Base-by-base conservation (phyloP, 2,113 vertebrate genomes). In the Pedionomus torquatus region DNA sequence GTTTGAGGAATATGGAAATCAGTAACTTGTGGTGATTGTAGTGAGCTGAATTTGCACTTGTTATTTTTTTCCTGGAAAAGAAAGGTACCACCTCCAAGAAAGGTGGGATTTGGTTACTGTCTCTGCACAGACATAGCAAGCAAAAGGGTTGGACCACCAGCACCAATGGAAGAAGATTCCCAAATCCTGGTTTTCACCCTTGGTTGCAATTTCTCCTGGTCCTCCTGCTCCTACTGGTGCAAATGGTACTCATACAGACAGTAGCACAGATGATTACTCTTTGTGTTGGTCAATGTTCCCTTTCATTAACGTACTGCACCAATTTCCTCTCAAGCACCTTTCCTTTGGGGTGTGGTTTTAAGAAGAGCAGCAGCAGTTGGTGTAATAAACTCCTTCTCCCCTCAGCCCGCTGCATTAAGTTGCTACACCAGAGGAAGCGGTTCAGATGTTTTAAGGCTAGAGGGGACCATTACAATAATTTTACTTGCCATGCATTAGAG, bases 391-490 rank as follows among this genome's bases (percentile, higher is more conserved):
- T 90, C 17, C 35, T 89, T 68, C 65, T 75, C 35, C 80, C 72
- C 64, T 78, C 0, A 0, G 23, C 23, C 63, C 1, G 5, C 74
- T 77, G 74, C 1, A 0, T 63, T 58, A 43, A 3, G 10, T 37
- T 96, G 65, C 72, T 89, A 33, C 30, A 52, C 58, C 68, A 65
- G 63, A 95, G 58, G 64, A 95, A 95, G 83, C 43, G 86, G n/a
- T 96, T 90, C 54, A 39, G 83, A 30, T 2, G 4, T 83, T 90
- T 86, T 94, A 91, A 94, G 90, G 90, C 82, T 95, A 90, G 91
- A 95, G 71, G 78, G 83, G 90, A 95, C 66, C 77, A 94, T 96
- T 93, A 94, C 69, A 93, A 65, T 93, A 52, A 93, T 93, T 89
- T 83, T 82, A 79, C 71, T 85, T 93, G 70, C 17, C 37, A 52